Base-by-base conservation (phyloP, 2,113 vertebrate genomes). In the Scomber colias region DNA sequence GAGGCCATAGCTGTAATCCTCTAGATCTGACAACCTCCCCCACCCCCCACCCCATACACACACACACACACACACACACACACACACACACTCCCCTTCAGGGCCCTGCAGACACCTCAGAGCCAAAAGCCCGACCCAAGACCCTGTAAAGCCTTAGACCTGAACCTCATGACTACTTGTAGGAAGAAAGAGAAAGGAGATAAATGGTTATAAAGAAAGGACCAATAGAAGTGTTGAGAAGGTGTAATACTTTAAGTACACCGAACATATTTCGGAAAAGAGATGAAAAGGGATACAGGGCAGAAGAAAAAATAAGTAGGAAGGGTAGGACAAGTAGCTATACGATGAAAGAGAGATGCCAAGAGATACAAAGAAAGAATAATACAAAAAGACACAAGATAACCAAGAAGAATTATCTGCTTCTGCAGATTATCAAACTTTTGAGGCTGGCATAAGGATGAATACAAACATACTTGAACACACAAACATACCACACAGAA, bases 1-100 rank as follows among this genome's bases (percentile, higher is more conserved):
- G 66, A 86, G 82, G 62, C 55, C 71, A 60, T 40, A 21, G 40
- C 16, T 54, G 44, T 86, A 90, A 84, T 89, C 82, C 87, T 66
- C 68, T 48, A 53, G 55, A 65, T 70, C 73, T 71, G 75, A 72
- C 75, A 68, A 55, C 6, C 48, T 15, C 48, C n/a, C 13, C 4
- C 51, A 24, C 21, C 57, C 31, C 77, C 4, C 24, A 44, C 44
- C 24, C 35, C 35, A 27, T 27, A 27, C 24, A 27, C 24, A 27
- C 24, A 27, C 24, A 27, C 63, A 74, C 16, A 35, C 4, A 49
- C 40, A 19, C 54, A 19, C 78, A 27, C 24, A 27, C 24, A 27
- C 63, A 74, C 16, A 35, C 4, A 49, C 40, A 19, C 54, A 19
- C 78, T 5, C 55, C 54, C 46, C 27, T 49, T 46, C 15, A 19